phyloP scores from a whole-genome alignment of 2,797 vertebrate genomes.

The Halcyon chelicuti region DNA sequence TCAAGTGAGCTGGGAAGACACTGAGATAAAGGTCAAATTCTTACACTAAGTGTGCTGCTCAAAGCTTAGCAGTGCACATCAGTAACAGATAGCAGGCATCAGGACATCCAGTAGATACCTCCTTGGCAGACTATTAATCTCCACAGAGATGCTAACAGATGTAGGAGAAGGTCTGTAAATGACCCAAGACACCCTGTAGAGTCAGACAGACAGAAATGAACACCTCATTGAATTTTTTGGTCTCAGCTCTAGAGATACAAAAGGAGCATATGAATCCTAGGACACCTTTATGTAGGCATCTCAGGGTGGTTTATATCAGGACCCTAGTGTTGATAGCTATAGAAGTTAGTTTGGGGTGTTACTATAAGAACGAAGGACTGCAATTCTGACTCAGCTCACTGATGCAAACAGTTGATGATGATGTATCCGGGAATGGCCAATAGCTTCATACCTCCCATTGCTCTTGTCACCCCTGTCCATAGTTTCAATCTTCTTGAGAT shows the following conservation, averaged over 20 bases:
- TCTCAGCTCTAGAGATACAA: not conserved
- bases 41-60: not conserved
- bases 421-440: not conserved
- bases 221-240: not conserved
- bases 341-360: not conserved
- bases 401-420: not conserved
- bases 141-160: not conserved
- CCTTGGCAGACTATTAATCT: not conserved
- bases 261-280: not conserved
- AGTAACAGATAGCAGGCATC: not conserved
- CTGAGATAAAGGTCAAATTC: not conserved
- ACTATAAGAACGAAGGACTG: not conserved
- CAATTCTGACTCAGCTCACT: not conserved
- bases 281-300: not conserved
- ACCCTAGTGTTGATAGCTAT: not conserved
- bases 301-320: not conserved
- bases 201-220: not conserved
- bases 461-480: not conserved
- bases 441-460: not conserved
- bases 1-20: not conserved
- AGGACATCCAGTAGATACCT: not conserved
- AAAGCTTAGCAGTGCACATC: accelerated
- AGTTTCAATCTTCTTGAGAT: not conserved
- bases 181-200: not conserved
- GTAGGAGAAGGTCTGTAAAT: not conserved